Evolutionary conservation across 2,888 invertebrate genomes (phyloP).

Genomic region (Tipula helvola): DNA sequence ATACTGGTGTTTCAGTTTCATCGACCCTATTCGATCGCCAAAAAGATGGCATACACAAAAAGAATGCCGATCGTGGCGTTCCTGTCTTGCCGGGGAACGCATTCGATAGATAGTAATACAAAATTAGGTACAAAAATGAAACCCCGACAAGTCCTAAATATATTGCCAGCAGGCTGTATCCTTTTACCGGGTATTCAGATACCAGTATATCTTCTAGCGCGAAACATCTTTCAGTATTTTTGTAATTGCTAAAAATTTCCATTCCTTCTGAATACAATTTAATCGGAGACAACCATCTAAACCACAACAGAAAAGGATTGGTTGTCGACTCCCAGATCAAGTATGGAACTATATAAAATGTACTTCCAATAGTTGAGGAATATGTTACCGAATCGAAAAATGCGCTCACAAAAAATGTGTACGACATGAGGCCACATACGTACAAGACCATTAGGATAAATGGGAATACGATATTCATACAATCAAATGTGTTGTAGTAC

Average conservation of each 20-base stretch:
- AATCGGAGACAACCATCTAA: not conserved
- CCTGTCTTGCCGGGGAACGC: constrained; percentile 54
- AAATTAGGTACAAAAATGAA: constrained; percentile 23
- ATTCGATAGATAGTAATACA: constrained; percentile 29
- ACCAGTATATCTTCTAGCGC: constrained; percentile 21
- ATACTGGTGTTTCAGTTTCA: not conserved
- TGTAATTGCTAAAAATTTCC: constrained; percentile 27
- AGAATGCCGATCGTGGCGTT: constrained; percentile 50
- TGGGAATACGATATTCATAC: not conserved
- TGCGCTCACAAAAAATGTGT: constrained; percentile 30
- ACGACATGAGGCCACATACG: constrained; percentile 27
- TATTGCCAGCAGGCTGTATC: constrained; percentile 22
- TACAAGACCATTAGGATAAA: constrained; percentile 24
- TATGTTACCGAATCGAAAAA: constrained; percentile 30
- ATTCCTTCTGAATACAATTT: constrained; percentile 29
- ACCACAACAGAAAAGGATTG: constrained; percentile 12
- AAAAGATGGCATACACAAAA: constrained; percentile 38
- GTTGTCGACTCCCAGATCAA: constrained; percentile 20
- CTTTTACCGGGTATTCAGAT: constrained; percentile 23
- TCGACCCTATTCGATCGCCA: constrained; percentile 28
- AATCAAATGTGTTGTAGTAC: not conserved
- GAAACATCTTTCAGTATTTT: constrained; percentile 29
- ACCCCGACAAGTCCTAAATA: constrained; percentile 25
- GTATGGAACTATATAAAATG: constrained; percentile 28
- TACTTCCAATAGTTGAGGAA: constrained; percentile 30